These are phyloP conservation scores for Notiomystis cincta DNA, from an alignment of 2,113 vertebrate species.

Conservation along the genomic window DNA sequence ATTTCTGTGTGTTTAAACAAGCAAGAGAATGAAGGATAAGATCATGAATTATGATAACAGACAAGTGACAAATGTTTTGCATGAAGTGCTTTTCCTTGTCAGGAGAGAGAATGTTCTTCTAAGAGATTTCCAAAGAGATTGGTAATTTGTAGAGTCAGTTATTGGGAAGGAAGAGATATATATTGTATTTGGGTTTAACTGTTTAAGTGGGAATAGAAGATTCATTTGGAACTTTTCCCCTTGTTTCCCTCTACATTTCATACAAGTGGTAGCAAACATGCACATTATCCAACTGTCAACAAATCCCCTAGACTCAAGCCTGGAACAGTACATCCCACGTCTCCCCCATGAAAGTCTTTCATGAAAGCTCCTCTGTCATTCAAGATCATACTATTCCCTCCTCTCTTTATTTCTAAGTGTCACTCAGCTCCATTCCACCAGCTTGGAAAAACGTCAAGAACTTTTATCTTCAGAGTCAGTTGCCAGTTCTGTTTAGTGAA, in stretches of 20 bases:
- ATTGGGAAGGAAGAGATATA: not conserved
- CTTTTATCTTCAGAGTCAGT: constrained; percentile 66
- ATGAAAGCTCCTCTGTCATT: constrained; percentile 27
- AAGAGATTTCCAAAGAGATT: constrained; percentile 8
- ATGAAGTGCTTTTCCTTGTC: constrained; percentile 34
- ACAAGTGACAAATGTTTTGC: constrained; percentile 41
- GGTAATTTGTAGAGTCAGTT: not conserved
- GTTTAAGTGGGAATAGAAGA: not conserved
- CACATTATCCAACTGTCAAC: not conserved
- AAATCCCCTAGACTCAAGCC: constrained; percentile 27
- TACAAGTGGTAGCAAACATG: not conserved
- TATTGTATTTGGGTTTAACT: not conserved
- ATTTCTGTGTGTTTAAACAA: constrained; percentile 43
- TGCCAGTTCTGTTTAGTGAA: constrained; percentile 67
- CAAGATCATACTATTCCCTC: constrained; percentile 43
- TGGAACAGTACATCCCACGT: not conserved
- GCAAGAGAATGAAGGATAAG: constrained; percentile 22
- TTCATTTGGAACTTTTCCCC: not conserved
- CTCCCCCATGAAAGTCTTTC: constrained; percentile 15
- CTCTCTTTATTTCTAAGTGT: constrained; percentile 56
- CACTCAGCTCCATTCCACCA: constrained; percentile 62
- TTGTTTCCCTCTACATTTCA: not conserved
- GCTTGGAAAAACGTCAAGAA: constrained; percentile 68
- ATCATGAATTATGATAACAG: constrained; percentile 53
- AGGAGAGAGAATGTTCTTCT: not conserved